These are phyloP conservation scores for Lasius platythorax DNA, from an alignment of 2,888 invertebrate species.

Conservation along the genomic window DNA sequence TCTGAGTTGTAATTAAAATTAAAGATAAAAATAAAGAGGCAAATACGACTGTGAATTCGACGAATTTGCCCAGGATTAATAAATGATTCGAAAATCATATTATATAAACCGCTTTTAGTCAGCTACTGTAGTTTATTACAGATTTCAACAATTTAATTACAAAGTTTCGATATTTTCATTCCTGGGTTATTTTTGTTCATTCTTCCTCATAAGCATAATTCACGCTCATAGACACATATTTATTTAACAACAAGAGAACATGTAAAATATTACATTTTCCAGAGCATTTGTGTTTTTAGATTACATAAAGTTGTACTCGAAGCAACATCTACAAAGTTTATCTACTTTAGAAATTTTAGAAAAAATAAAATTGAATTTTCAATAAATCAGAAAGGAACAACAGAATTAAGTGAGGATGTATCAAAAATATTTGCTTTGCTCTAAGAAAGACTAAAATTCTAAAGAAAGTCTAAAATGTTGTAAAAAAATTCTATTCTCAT, in stretches of 20 bases:
- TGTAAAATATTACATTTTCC: background rate
- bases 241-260: background rate
- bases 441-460: background rate
- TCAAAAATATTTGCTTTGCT: background rate
- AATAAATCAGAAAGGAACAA: background rate
- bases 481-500: too few relatives aligned
- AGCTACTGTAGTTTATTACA: too few relatives aligned
- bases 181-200: background rate
- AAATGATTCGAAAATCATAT: background rate
- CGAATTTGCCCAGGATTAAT: background rate
- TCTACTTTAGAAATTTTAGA: background rate
- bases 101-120: too few relatives aligned
- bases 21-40: background rate
- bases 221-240: background rate
- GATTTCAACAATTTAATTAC: background rate
- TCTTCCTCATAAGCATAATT: background rate
- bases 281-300: background rate
- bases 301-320: background rate
- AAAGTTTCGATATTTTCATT: background rate
- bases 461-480: too few relatives aligned
- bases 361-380: background rate
- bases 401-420: background rate
- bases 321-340: background rate
- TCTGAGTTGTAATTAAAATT: background rate
- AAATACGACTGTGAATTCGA: background rate